Evolutionary conservation across 2,888 invertebrate genomes (phyloP).

Genomic region (Hypsopygia costalis): DNA sequence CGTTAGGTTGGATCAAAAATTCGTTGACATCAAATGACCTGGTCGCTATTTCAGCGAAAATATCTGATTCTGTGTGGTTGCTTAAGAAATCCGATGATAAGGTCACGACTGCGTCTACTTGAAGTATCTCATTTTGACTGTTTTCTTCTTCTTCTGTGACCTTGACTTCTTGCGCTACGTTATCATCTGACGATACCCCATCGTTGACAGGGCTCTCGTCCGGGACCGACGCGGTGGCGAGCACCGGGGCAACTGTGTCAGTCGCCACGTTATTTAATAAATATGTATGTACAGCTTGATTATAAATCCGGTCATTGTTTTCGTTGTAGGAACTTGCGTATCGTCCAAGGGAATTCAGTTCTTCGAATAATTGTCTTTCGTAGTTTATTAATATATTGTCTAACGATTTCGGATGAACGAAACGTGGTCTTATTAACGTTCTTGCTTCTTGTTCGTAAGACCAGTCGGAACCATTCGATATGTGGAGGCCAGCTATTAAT

Average conservation of each 20-base stretch:
- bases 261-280: constrained; percentile 72
- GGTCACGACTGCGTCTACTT: constrained; percentile 56
- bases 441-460: constrained; percentile 79
- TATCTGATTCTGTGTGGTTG: constrained; percentile 57
- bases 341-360: constrained; percentile 85
- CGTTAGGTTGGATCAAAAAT: constrained; percentile 52
- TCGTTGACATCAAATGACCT: constrained; percentile 72
- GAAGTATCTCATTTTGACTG: constrained; percentile 28
- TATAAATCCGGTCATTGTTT: constrained; percentile 70
- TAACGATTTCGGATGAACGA: constrained; percentile 85
- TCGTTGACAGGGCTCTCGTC: constrained; percentile 44
- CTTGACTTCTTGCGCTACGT: constrained; percentile 70
- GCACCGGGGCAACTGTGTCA: constrained; percentile 61
- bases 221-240: constrained; percentile 45
- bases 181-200: constrained; percentile 66
- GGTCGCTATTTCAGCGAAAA: constrained; percentile 62
- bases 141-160: constrained; percentile 53
- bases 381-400: constrained; percentile 86
- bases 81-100: constrained; percentile 58
- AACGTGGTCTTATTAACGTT: constrained; percentile 80
- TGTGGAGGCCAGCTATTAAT: constrained; percentile 78
- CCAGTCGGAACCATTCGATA: constrained; percentile 86
- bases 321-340: constrained; percentile 47
- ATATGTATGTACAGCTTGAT: constrained; percentile 69
- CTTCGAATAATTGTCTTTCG: constrained; percentile 86